These are phyloP conservation scores for Oreocharis arfaki DNA, from an alignment of 2,113 vertebrate genomes.

Conservation along the genomic window DNA sequence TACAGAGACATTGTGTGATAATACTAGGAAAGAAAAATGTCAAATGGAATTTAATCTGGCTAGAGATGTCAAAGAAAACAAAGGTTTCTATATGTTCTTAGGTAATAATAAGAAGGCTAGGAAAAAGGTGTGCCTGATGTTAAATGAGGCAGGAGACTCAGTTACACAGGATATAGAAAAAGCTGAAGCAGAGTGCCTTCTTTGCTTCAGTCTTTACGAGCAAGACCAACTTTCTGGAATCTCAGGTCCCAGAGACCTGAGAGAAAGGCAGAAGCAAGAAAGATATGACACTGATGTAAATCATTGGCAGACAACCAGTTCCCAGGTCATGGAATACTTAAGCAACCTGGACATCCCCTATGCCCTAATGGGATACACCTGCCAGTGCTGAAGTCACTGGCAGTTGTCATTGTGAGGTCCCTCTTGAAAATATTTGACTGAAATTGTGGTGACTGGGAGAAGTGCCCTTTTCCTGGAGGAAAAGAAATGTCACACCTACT, in stretches of 20 bases:
- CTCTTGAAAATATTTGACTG: neutral
- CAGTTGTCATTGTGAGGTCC: neutral
- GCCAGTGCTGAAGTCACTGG: neutral
- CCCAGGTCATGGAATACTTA: neutral
- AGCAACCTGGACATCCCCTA: neutral
- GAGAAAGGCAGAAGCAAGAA: neutral
- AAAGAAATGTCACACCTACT: neutral
- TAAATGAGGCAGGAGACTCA: neutral
- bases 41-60: neutral
- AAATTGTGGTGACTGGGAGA: neutral
- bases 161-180: neutral
- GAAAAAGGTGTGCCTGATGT: neutral
- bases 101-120: neutral
- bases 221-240: neutral
- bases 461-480: neutral
- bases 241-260: neutral
- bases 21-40: neutral
- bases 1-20: neutral
- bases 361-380: fast-evolving
- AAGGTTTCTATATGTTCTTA: neutral
- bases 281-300: neutral
- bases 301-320: no score
- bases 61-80: neutral
- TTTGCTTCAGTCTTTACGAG: neutral
- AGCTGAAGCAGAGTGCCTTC: neutral